phyloP scores from a whole-genome alignment of 2,888 invertebrate species.

The Melinopterus prodromus region DNA sequence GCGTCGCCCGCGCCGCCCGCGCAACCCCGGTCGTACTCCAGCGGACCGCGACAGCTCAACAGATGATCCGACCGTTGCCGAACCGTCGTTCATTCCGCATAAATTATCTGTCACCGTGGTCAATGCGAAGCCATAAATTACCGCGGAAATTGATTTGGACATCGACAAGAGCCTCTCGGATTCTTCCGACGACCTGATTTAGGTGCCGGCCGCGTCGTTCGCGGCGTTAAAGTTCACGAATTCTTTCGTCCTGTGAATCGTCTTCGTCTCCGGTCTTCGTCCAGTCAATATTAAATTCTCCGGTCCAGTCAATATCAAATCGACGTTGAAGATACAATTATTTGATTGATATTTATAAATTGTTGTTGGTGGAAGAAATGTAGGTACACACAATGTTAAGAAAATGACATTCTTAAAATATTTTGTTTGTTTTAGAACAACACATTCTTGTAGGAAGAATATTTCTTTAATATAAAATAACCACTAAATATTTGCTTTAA shows the following conservation, averaged over 20 bases:
- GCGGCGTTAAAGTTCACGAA: not conserved
- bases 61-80: not conserved
- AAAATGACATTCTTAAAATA: too few species aligned
- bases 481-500: too few species aligned
- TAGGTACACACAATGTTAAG: too few species aligned
- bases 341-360: too few species aligned
- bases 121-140: constrained; percentile 4
- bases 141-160: constrained; percentile 4
- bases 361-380: too few species aligned
- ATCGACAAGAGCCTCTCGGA: not conserved
- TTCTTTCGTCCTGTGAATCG: not conserved
- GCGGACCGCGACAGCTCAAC: not conserved
- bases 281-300: too few species aligned
- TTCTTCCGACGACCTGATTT: not conserved
- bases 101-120: constrained; percentile 4
- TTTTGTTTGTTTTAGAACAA: too few species aligned
- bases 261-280: too few species aligned
- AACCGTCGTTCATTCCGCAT: not conserved
- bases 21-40: not conserved
- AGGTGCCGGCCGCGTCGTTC: not conserved
- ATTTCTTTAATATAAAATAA: too few species aligned
- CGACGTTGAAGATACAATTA: too few species aligned
- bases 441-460: too few species aligned
- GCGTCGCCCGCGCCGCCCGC: not conserved
- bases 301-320: too few species aligned